These are phyloP conservation scores for Cylloceria caligata DNA, from an alignment of 2,888 invertebrate genomes.

Conservation along the genomic window DNA sequence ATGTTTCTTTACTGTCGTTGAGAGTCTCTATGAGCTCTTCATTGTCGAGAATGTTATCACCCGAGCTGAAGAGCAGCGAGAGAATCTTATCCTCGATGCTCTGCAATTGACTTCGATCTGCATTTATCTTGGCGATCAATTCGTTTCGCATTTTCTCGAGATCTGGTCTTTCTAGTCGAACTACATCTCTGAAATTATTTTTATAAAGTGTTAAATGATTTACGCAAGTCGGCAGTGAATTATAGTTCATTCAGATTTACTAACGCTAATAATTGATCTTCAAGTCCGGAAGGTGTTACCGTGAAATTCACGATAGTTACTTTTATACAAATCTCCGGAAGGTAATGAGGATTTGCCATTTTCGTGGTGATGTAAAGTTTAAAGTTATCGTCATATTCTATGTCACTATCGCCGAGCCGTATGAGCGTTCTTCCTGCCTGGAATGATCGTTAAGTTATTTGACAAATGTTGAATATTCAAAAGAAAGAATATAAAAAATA, in stretches of 20 bases:
- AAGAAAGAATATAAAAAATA: slow-evolving; percentile 5
- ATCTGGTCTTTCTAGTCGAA: slow-evolving; percentile 95
- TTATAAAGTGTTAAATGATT: background rate
- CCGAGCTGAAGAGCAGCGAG: slow-evolving; percentile 91
- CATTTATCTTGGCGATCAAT: slow-evolving; percentile 93
- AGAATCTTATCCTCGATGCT: slow-evolving; percentile 96
- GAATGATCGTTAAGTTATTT: slow-evolving; percentile 70
- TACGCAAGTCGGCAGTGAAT: background rate
- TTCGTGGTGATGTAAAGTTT: slow-evolving; percentile 96
- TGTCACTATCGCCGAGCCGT: slow-evolving; percentile 93
- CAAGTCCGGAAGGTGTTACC: slow-evolving; percentile 94
- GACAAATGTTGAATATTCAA: background rate
- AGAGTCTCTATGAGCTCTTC: slow-evolving; percentile 96
- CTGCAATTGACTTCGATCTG: slow-evolving; percentile 93
- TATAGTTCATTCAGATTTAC: slow-evolving; percentile 76
- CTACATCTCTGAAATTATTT: slow-evolving; percentile 89
- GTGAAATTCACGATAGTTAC: slow-evolving; percentile 97
- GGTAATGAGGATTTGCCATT: slow-evolving; percentile 96
- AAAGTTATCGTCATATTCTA: slow-evolving; percentile 96
- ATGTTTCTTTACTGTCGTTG: slow-evolving; percentile 96
- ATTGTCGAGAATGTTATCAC: slow-evolving; percentile 97
- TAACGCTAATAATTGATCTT: slow-evolving; percentile 96
- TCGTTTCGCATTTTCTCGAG: slow-evolving; percentile 93
- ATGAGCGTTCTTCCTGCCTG: slow-evolving; percentile 93
- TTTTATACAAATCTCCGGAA: slow-evolving; percentile 96